Percentiles rank a stretch among this genome's conserved stretches.
phyloP scores from a whole-genome alignment of 2,113 vertebrate species.

The Silurus meridionalis region DNA sequence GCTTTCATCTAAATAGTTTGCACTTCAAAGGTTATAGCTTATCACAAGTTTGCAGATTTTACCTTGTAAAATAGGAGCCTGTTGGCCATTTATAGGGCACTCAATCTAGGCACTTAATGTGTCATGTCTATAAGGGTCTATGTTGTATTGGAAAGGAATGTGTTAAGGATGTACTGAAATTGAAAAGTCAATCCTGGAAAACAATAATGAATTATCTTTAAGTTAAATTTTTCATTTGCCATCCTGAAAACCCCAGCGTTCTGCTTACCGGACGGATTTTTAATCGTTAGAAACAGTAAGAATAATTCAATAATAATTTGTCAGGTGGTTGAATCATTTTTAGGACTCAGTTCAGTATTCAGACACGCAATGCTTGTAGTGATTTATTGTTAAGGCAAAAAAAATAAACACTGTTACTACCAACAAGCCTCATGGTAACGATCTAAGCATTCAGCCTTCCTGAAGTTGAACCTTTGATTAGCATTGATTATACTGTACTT shows the following conservation, averaged over 20 bases:
- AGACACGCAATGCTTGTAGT: neutral
- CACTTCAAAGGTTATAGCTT: slow-evolving; percentile 26
- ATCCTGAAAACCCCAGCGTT: neutral
- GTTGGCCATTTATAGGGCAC: neutral
- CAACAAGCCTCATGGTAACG: neutral
- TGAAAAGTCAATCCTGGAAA: neutral
- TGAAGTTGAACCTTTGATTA: neutral
- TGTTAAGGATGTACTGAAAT: neutral
- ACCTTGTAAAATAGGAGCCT: slow-evolving; percentile 4
- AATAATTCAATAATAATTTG: neutral
- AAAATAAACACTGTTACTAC: neutral
- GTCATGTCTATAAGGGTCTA: neutral
- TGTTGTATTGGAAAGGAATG: neutral
- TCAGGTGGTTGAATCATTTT: neutral
- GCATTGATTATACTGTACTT: neutral
- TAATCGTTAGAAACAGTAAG: neutral
- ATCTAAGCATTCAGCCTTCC: neutral
- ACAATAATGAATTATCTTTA: neutral
- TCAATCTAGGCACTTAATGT: slow-evolving; percentile 24
- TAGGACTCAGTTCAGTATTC: neutral
- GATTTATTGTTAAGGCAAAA: neutral
- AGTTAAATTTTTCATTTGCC: neutral
- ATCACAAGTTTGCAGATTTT: slow-evolving; percentile 25
- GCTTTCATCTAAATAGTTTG: slow-evolving; percentile 7
- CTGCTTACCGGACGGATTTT: neutral